These are phyloP conservation scores for Trachelus iudaicus DNA, from an alignment of 2,888 invertebrate species.

Conservation along the genomic window DNA sequence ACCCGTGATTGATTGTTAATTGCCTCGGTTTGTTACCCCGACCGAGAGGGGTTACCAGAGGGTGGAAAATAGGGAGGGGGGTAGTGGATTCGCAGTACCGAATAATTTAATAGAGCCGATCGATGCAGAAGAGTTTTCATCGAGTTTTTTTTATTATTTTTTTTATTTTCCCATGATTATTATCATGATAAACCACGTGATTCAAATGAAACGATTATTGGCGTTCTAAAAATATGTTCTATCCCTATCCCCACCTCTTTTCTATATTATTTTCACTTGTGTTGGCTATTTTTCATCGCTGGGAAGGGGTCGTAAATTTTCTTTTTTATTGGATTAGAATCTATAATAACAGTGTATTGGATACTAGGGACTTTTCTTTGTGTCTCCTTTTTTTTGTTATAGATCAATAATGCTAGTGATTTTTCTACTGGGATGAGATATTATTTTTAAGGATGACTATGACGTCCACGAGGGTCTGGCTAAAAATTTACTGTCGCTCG, in stretches of 20 bases:
- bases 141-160: slow-evolving; percentile 23
- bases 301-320: neutral
- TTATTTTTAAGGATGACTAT: too few species aligned
- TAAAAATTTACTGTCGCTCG: too few species aligned
- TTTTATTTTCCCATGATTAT: neutral
- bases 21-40: slow-evolving; percentile 65
- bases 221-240: neutral
- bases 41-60: slow-evolving; percentile 29
- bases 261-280: slow-evolving; percentile 25
- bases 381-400: too few species aligned
- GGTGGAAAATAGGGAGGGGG: slow-evolving; percentile 15
- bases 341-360: neutral
- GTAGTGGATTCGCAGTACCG: slow-evolving; percentile 32
- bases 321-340: neutral
- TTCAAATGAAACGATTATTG: neutral
- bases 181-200: neutral
- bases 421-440: too few species aligned
- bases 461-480: too few species aligned
- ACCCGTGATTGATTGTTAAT: slow-evolving; percentile 66
- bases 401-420: too few species aligned
- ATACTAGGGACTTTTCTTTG: too few species aligned
- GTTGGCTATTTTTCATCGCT: slow-evolving; percentile 28
- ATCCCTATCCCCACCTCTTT: slow-evolving; percentile 26
- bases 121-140: slow-evolving; percentile 50
- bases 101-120: slow-evolving; percentile 62